Conservation (phyloP, 1,140 invertebrate genomes). For the Chrysopa pallens region DNA sequence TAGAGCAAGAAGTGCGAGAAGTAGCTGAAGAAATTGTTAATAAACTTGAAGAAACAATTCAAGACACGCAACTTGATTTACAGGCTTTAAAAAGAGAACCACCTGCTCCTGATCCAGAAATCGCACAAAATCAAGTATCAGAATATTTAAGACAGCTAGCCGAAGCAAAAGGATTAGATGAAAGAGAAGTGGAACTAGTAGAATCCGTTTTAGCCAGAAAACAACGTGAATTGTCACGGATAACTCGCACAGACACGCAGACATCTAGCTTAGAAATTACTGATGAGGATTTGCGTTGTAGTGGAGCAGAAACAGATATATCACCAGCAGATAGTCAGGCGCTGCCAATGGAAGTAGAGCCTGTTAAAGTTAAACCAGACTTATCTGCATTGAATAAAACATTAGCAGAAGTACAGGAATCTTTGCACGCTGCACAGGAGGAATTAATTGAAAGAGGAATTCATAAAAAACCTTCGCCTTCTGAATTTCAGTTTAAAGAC, state of each 20-base stretch:
- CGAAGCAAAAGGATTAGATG: slow-evolving; percentile 23
- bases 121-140: slow-evolving; percentile 20
- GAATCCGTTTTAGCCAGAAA: slow-evolving; percentile 28
- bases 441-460: slow-evolving; percentile 21
- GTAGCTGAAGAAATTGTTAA: slow-evolving; percentile 30
- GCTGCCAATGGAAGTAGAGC: slow-evolving; percentile 12
- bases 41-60: slow-evolving; percentile 30
- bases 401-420: slow-evolving; percentile 49
- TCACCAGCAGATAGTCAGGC: slow-evolving; percentile 41
- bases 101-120: slow-evolving; percentile 7
- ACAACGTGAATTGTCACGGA: slow-evolving; percentile 23
- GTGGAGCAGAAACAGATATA: slow-evolving; percentile 43
- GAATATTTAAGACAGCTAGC: slow-evolving; percentile 26
- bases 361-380: slow-evolving; percentile 27
- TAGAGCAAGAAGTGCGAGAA: slow-evolving; percentile 28
- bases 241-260: slow-evolving; percentile 30
- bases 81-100: slow-evolving; percentile 3
- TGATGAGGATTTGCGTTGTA: slow-evolving; percentile 43
- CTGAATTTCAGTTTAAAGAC: slow-evolving; percentile 48
- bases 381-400: slow-evolving; percentile 31
- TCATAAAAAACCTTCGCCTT: slow-evolving; percentile 43
- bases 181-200: slow-evolving; percentile 24
- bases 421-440: slow-evolving; percentile 37
- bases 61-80: slow-evolving; percentile 17
- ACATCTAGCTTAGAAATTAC: slow-evolving; percentile 45